Evolutionary conservation across 2,888 invertebrate species (phyloP).

Genomic region (Coleophora deauratella): DNA sequence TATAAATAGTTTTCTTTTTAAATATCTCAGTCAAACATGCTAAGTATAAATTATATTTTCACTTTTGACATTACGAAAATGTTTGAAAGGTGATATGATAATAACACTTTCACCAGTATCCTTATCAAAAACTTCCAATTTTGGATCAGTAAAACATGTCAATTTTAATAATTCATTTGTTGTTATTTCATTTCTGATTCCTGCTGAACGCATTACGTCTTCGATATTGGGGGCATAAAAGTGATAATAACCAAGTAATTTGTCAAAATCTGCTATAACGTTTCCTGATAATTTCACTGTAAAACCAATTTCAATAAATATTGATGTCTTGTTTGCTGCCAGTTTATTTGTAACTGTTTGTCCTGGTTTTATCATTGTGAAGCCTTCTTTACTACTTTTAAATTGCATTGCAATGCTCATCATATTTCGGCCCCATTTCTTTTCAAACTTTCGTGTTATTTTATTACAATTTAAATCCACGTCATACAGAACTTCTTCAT

Average conservation of each 20-base stretch:
- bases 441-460: slow-evolving; percentile 22
- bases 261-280: slow-evolving; percentile 38
- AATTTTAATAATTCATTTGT: slow-evolving; percentile 42
- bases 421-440: slow-evolving; percentile 37
- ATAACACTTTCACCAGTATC: slow-evolving; percentile 20
- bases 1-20: no score
- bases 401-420: slow-evolving; percentile 23
- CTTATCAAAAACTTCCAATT: slow-evolving; percentile 32
- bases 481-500: slow-evolving; percentile 30
- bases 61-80: neutral
- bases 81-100: neutral
- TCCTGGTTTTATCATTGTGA: slow-evolving; percentile 29
- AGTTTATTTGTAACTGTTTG: slow-evolving; percentile 30
- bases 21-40: no score
- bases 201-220: slow-evolving; percentile 42
- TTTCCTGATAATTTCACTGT: slow-evolving; percentile 34
- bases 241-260: slow-evolving; percentile 46
- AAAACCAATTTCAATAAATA: slow-evolving; percentile 37
- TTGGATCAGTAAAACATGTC: slow-evolving; percentile 38
- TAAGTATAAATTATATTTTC: neutral
- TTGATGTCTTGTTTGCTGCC: slow-evolving; percentile 31
- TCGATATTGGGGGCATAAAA: slow-evolving; percentile 43
- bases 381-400: slow-evolving; percentile 25
- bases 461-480: slow-evolving; percentile 30
- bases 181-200: slow-evolving; percentile 36